Conservation (phyloP, 1,140 invertebrate genomes). For the Alviniconcha marisindica region DNA sequence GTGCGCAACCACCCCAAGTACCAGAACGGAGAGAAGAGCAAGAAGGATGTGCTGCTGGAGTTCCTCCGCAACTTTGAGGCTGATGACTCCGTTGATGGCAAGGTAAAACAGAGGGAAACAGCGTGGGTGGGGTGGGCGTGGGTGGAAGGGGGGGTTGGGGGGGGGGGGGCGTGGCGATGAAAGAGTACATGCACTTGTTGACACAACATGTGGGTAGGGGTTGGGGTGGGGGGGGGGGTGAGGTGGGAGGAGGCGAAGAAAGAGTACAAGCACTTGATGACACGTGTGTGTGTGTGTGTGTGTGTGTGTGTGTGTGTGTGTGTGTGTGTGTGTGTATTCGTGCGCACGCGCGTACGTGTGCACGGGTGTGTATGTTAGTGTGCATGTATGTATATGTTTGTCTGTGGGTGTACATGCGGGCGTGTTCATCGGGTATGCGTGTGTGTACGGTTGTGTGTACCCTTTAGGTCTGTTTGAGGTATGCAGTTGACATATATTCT, state of each 20-base stretch:
- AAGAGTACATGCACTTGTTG: background rate
- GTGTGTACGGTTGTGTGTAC: background rate
- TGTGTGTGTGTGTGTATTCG: slow-evolving; percentile 8
- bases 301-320: background rate
- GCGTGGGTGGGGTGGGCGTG: background rate
- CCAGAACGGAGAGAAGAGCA: slow-evolving; percentile 91
- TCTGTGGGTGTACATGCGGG: background rate
- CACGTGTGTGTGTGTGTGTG: background rate
- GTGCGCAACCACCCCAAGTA: slow-evolving; percentile 88
- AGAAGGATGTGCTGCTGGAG: slow-evolving; percentile 89
- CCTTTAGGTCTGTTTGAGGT: background rate
- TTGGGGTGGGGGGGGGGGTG: background rate
- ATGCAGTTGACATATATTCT: background rate
- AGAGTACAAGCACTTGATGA: no score
- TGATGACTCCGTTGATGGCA: slow-evolving; percentile 84
- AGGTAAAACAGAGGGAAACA: slow-evolving; percentile 81
- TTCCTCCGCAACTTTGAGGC: slow-evolving; percentile 93
- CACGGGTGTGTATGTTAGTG: background rate
- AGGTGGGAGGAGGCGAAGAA: background rate
- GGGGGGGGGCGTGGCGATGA: background rate
- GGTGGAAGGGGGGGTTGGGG: background rate
- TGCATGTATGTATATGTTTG: background rate
- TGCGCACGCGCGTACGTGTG: background rate
- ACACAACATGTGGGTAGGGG: no score
- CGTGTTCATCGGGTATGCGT: background rate